Percentiles rank a stretch among this genome's conserved stretches.
Conservation (phyloP, 2,113 vertebrate genomes). For the Cottus gobio region DNA sequence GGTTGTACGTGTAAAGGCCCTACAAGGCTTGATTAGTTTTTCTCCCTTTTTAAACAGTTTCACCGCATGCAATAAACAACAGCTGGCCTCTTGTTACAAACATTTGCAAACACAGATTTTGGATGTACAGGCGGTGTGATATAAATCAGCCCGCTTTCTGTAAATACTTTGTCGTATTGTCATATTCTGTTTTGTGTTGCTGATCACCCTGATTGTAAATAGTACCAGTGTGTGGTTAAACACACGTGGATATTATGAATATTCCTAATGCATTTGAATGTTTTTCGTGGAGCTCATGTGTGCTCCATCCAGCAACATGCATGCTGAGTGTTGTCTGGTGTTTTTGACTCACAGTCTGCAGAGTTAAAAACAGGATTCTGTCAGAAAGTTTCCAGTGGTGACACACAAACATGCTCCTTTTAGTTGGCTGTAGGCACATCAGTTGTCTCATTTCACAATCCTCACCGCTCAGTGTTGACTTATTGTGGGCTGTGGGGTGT, state of each 20-base stretch:
- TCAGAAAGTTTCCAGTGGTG: constrained; percentile 77
- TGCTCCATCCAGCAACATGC: constrained; percentile 1
- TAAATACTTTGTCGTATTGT: too few species aligned
- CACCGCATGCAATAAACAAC: not conserved
- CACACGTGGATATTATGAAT: not conserved
- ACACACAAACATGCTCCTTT: constrained; percentile 62
- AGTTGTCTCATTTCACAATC: constrained; percentile 49
- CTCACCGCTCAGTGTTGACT: constrained; percentile 66
- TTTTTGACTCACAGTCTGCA: constrained; percentile 68
- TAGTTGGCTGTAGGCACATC: constrained; percentile 53
- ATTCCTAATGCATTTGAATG: constrained; percentile 17
- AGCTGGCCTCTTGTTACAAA: not conserved
- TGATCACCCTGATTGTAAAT: constrained; percentile 22
- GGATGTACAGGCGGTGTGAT: not conserved
- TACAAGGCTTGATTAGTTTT: not conserved
- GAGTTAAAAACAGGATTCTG: constrained; percentile 57
- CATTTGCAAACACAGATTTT: not conserved
- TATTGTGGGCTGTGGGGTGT: constrained; percentile 67
- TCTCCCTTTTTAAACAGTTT: not conserved
- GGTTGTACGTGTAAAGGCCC: not conserved
- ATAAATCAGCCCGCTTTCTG: constrained; percentile 13
- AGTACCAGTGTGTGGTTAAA: not conserved
- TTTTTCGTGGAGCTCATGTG: constrained; percentile 8
- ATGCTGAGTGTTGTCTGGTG: constrained; percentile 52
- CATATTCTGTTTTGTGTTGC: not conserved